These are phyloP conservation scores for Petaurus breviceps DNA, from an alignment of 2,113 vertebrate species.

Conservation along the genomic window DNA sequence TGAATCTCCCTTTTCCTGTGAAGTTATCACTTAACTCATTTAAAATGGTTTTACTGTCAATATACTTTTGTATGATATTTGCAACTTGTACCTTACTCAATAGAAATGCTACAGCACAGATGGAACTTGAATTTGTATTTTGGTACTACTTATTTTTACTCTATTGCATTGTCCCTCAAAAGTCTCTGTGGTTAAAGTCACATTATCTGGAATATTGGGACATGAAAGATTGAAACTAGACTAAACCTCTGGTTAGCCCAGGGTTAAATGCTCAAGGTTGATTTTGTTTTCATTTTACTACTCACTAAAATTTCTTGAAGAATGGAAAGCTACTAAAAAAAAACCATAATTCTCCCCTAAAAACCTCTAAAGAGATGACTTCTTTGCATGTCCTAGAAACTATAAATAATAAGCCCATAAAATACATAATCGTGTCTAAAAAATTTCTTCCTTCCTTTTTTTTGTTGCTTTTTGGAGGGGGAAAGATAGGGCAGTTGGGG, in stretches of 20 bases:
- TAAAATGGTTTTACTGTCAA: slow-evolving; percentile 54
- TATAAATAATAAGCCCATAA: not conserved
- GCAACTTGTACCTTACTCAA: slow-evolving; percentile 39
- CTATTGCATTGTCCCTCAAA: not conserved
- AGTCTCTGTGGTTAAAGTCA: not conserved
- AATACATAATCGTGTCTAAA: not conserved
- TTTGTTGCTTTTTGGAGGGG: too few relatives aligned
- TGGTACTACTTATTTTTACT: slow-evolving; percentile 13
- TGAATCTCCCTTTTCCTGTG: slow-evolving; percentile 71
- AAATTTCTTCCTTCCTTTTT: too few relatives aligned
- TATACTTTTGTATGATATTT: slow-evolving; percentile 57
- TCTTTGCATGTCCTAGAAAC: not conserved
- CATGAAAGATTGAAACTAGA: not conserved
- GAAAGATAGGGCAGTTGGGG: too few relatives aligned
- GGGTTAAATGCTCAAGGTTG: not conserved
- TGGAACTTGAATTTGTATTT: slow-evolving; percentile 13
- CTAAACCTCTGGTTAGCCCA: slow-evolving; percentile 11
- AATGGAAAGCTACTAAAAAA: not conserved
- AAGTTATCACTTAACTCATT: slow-evolving; percentile 71
- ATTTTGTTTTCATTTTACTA: not conserved
- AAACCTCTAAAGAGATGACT: not conserved
- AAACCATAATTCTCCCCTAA: not conserved
- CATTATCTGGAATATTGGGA: not conserved
- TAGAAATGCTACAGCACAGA: not conserved
- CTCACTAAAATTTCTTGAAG: not conserved